These are phyloP conservation scores for Sebastolobus alascanus DNA, from an alignment of 2,797 vertebrate species.

Conservation along the genomic window DNA sequence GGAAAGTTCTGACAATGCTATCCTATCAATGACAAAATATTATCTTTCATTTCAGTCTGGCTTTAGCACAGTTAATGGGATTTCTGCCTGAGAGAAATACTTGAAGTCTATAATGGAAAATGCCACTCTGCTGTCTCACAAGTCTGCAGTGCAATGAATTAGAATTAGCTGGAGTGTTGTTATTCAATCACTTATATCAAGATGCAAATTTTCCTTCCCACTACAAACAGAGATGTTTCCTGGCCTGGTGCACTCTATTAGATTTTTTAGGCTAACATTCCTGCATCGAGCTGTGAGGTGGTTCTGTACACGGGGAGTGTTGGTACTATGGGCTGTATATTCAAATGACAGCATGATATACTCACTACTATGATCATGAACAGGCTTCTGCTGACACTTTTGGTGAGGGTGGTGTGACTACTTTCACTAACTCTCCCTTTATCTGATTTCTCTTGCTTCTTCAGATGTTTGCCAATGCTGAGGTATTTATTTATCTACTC, in stretches of 20 bases:
- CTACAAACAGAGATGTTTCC: constrained; percentile 38
- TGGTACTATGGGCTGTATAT: constrained; percentile 48
- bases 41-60: constrained; percentile 15
- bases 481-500: constrained; percentile 87
- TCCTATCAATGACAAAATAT: constrained; percentile 23
- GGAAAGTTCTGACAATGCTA: not conserved
- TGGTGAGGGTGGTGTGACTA: constrained; percentile 83
- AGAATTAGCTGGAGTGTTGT: constrained; percentile 11
- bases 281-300: constrained; percentile 53
- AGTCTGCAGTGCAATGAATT: constrained; percentile 15
- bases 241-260: constrained; percentile 61
- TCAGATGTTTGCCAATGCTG: constrained; percentile 92
- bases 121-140: constrained; percentile 26
- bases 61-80: constrained; percentile 37
- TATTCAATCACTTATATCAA: constrained; percentile 19
- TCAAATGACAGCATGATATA: constrained; percentile 73
- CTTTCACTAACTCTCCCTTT: constrained; percentile 86
- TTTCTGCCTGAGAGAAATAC: constrained; percentile 37
- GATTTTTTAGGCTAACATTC: constrained; percentile 68
- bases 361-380: constrained; percentile 71
- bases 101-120: constrained; percentile 29
- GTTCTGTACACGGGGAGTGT: constrained; percentile 34
- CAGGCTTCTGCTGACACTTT: constrained; percentile 80
- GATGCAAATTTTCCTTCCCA: constrained; percentile 37
- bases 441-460: constrained; percentile 87